Conservation (phyloP, 2,888 invertebrate species). For the Andrena bicolor region DNA sequence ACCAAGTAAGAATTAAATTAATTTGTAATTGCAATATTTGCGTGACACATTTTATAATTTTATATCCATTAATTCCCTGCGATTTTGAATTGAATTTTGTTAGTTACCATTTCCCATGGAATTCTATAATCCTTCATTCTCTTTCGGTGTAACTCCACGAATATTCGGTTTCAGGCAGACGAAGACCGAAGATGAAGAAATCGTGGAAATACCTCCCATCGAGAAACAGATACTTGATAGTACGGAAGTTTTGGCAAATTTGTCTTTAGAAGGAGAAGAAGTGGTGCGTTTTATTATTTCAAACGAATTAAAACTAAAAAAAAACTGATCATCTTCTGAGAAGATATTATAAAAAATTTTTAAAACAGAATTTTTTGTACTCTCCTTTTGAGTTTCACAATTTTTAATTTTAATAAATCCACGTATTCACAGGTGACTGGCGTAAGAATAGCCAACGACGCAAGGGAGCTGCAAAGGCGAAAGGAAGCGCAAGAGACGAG, state of each 20-base stretch:
- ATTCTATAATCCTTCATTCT: not conserved
- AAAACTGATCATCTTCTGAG: not conserved
- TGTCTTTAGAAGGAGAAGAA: constrained; percentile 90
- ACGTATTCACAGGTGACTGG: constrained; percentile 86
- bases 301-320: not conserved
- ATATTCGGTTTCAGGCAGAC: constrained; percentile 67
- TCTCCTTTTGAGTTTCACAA: not conserved
- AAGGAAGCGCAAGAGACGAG: constrained; percentile 86
- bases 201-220: constrained; percentile 87
- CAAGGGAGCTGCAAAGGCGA: constrained; percentile 88
- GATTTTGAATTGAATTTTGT: not conserved
- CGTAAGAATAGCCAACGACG: constrained; percentile 91
- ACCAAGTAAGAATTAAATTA: constrained; percentile 83
- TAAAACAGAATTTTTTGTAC: not conserved
- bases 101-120: not conserved
- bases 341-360: no score
- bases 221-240: constrained; percentile 89
- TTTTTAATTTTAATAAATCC: not conserved
- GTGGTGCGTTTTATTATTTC: constrained; percentile 85
- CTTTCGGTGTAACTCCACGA: not conserved
- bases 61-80: not conserved
- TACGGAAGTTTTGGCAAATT: constrained; percentile 88
- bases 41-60: not conserved
- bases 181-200: constrained; percentile 76
- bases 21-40: not conserved